A percentile compares a stretch with the other conserved stretches of the same genome.
Evolutionary conservation across 2,797 vertebrate species (phyloP).

Genomic region (Enteromius radiatus): DNA sequence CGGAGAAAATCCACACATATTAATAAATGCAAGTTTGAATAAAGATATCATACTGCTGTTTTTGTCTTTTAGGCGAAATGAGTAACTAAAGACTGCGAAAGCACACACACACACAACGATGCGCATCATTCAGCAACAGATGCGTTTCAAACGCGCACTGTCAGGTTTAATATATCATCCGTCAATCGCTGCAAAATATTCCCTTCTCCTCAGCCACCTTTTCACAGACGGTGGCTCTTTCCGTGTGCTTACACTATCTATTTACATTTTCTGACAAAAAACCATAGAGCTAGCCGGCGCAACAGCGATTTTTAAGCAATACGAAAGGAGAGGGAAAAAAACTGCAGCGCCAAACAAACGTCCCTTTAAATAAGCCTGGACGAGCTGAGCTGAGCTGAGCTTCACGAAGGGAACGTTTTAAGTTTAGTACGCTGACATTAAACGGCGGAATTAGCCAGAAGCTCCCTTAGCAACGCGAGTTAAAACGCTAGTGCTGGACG

Average conservation of each 20-base stretch:
- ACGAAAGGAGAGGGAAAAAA: neutral
- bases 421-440: slow-evolving; percentile 4
- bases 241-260: slow-evolving; percentile 7
- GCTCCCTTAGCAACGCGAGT: neutral
- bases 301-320: slow-evolving; percentile 7
- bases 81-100: neutral
- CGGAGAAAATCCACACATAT: neutral
- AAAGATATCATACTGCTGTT: neutral
- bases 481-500: neutral
- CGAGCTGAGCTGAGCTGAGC: neutral
- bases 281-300: slow-evolving; percentile 8
- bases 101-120: neutral
- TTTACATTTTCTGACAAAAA: slow-evolving; percentile 41
- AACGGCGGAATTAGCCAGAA: neutral
- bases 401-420: neutral
- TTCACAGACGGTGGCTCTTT: neutral
- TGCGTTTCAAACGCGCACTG: slow-evolving; percentile 33
- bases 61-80: neutral
- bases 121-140: slow-evolving; percentile 44
- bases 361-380: neutral
- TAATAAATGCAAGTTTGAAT: slow-evolving; percentile 4
- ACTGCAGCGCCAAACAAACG: slow-evolving; percentile 25
- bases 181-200: neutral
- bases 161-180: neutral
- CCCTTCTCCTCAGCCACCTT: neutral